Evolutionary conservation across 1,140 invertebrate species (phyloP), one percentile per base, ranked within the genome.

Genomic region (Orius laevigatus): DNA sequence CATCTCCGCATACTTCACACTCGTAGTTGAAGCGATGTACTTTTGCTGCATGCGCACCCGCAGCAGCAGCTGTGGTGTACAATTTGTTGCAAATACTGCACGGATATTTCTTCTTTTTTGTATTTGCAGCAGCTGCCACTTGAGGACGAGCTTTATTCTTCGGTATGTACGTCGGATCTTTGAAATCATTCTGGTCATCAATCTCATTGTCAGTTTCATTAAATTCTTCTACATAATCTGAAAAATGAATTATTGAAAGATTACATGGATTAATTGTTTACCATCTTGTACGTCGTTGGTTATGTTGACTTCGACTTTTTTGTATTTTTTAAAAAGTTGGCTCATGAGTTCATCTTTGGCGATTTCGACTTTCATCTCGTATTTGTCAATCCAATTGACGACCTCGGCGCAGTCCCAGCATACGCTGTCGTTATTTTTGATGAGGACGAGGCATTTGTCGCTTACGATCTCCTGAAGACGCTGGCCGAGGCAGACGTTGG

Each of bases 381-480:
- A 53, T 41, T 46, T 45, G 20, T 53, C 51, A 8, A 49, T 16
- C 42, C 46, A 40, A 46, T 53, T 53, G 14, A 53, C 46, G 36
- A n/a, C 46, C n/a, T 18, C 46, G 15, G 51, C 51, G 39, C 51
- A 53, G 18, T 39, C 40, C 51, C 51, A 53, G 38, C 51, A 53
- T 6, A 53, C 36, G 3, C 33, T 12, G 18, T 53, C 51, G 33
- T 49, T 49, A 3, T 14, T 20, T 11, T 32, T 38, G 15, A 49
- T 34, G 11, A 53, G 38, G 10, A 53, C 34, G 8, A 49, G 14
- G 32, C 44, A 48, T 41, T 49, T 49, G 1, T 43, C 25, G 31
- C 51, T 44, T 45, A 53, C 12, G 32, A 53, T 49, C 49, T 53
- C 51, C 38, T 53, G 51, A 5, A 53, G 43, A 16, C 49, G 49